phyloP scores from a whole-genome alignment of 1,140 invertebrate species.

The Sesamia nonagrioides region DNA sequence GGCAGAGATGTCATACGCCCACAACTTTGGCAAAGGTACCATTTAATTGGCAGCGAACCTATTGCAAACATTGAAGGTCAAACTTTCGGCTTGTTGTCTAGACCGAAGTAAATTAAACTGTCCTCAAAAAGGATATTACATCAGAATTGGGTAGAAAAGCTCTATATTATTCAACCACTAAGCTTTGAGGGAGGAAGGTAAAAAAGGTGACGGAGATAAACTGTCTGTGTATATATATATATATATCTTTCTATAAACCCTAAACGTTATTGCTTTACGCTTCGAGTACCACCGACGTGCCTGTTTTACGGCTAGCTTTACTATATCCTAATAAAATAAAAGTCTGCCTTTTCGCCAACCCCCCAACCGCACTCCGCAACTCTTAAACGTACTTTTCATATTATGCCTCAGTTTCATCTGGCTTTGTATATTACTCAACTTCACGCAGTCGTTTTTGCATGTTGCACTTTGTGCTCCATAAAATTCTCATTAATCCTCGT shows the following conservation, averaged over 20 bases:
- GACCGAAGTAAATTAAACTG: constrained; percentile 17
- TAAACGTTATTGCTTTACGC: constrained; percentile 12
- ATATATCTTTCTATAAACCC: not conserved
- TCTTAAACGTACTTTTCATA: constrained; percentile 33
- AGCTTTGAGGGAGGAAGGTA: not conserved
- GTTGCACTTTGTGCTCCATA: constrained; percentile 24
- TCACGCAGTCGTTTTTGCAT: constrained; percentile 18
- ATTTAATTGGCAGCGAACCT: constrained; percentile 8
- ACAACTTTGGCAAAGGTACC: not conserved
- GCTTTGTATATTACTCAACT: constrained; percentile 35
- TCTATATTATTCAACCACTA: not conserved
- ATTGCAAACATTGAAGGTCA: constrained; percentile 13
- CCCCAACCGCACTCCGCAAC: not conserved
- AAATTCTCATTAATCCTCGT: constrained; percentile 31
- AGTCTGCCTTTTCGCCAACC: not conserved
- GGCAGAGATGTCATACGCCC: constrained; percentile 9
- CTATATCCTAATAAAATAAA: constrained; percentile 28
- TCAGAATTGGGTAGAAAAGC: not conserved
- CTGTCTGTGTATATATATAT: too few relatives aligned
- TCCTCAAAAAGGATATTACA: not conserved
- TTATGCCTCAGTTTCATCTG: constrained; percentile 16
- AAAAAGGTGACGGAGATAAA: constrained; percentile 1
- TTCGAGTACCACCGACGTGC: not conserved
- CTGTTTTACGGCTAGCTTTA: constrained; percentile 9
- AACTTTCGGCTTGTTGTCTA: not conserved